phyloP scores from a whole-genome alignment of 2,113 vertebrate genomes.

The Eira barbara region DNA sequence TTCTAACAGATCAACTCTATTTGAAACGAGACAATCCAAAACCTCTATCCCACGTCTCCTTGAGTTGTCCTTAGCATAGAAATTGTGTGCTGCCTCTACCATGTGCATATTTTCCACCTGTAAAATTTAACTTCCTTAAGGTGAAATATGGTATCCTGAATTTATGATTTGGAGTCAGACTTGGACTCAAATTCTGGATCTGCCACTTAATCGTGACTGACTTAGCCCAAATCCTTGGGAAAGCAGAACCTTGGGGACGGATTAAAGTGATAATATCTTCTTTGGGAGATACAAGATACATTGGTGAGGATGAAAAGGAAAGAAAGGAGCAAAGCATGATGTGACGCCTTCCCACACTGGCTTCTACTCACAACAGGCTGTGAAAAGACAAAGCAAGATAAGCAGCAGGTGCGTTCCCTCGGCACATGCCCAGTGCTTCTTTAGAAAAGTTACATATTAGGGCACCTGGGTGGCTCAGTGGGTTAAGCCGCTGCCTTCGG shows the following conservation, averaged over 20 bases:
- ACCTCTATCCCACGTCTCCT: neutral
- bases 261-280: neutral
- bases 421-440: neutral
- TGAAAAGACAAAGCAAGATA: neutral
- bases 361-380: neutral
- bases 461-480: no score
- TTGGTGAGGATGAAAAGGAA: neutral
- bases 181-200: neutral
- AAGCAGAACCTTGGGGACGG: neutral
- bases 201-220: neutral
- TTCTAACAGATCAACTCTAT: constrained; percentile 18
- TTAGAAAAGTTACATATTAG: neutral
- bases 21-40: constrained; percentile 34
- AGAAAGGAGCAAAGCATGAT: neutral
- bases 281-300: neutral
- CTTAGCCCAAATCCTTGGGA: neutral
- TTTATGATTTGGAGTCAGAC: neutral
- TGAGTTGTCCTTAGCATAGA: constrained; percentile 7
- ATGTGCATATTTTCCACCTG: neutral
- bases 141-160: neutral
- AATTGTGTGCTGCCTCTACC: neutral
- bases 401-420: neutral
- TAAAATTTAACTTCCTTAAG: constrained; percentile 1
- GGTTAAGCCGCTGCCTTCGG: no score
- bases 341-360: neutral